These are phyloP conservation scores for Sarcophilus harrisii DNA, from an alignment of 2,797 vertebrate species.

Conservation along the genomic window DNA sequence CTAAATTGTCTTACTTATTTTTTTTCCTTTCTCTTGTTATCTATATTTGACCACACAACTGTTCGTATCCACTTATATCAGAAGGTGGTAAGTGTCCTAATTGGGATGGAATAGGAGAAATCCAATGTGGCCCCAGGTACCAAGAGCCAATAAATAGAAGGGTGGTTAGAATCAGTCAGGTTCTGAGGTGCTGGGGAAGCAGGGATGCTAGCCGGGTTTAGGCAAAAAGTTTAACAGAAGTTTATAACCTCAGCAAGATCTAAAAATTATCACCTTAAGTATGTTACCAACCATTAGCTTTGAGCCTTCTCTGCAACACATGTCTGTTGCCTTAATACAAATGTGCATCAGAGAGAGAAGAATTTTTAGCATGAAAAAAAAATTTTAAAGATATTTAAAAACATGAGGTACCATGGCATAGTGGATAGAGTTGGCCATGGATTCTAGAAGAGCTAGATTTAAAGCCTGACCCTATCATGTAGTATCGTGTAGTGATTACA, in stretches of 20 bases:
- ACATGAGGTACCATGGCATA: background rate
- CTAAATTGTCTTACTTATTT: background rate
- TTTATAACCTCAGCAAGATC: background rate
- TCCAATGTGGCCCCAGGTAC: background rate
- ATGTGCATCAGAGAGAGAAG: background rate
- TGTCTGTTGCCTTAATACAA: background rate
- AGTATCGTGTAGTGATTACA: background rate
- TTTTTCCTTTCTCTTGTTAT: background rate
- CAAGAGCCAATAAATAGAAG: background rate
- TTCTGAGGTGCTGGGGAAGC: background rate
- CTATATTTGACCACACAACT: background rate
- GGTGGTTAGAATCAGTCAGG: background rate
- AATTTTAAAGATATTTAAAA: background rate
- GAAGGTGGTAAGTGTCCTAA: background rate
- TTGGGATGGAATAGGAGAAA: background rate
- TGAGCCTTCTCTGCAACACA: background rate
- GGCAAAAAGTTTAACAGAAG: background rate
- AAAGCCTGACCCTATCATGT: background rate
- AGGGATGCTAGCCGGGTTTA: background rate
- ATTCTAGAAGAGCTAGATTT: background rate
- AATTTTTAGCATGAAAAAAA: background rate
- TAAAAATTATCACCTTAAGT: background rate
- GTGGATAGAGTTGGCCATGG: background rate
- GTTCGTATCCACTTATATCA: background rate
- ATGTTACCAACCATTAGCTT: background rate